Base-by-base conservation (phyloP, 2,113 vertebrate genomes). In the Scopus umbretta region DNA sequence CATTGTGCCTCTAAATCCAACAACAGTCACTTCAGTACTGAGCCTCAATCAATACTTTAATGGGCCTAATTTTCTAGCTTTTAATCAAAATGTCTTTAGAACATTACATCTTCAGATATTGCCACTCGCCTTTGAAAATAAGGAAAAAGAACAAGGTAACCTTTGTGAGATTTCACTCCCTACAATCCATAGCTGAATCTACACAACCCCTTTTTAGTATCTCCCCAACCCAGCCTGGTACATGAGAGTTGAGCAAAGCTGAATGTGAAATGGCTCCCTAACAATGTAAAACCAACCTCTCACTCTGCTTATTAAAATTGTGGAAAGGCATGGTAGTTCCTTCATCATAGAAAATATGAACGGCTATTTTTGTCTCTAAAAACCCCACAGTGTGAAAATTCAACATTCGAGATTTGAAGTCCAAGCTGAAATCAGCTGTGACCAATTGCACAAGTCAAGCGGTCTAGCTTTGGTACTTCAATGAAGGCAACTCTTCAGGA, bases 1-100 rank as follows among this genome's bases (percentile, higher is more conserved):
- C n/a, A 27, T 55, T 49, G n/a, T n/a, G 19, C 8, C 70, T 65
- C 70, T 47, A 50, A 50, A 63, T 32, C 80, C 80, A 59, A 36
- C 79, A 72, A 4, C 62, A 84, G 42, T 2, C 78, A 25, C 71
- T 94, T 59, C 70, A 84, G 40, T 56, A 27, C 91, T 36, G 40
- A 89, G 70, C 86, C 79, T 85, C 83, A 89, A 9, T 63, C 88
- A 79, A 25, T 61, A 11, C 65, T 75, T 65, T 40, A 84, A 94
- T 61, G 40, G 92, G 56, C 20, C 52, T 91, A 32, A 94, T 94
- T 92, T 94, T 94, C 80, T 72, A 81, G 73, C 76, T 85, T 95
- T 89, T 87, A 86, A 81, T 94, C 91, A 84, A 73, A 89, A 95
- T 29, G 30, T 59, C 88, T 63, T 80, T 11, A 43, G 47, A 88